A percentile compares a stretch with the other conserved stretches of the same genome.
Evolutionary conservation across 2,888 invertebrate genomes (phyloP).

Genomic region (Drosophila kambysellisi): DNA sequence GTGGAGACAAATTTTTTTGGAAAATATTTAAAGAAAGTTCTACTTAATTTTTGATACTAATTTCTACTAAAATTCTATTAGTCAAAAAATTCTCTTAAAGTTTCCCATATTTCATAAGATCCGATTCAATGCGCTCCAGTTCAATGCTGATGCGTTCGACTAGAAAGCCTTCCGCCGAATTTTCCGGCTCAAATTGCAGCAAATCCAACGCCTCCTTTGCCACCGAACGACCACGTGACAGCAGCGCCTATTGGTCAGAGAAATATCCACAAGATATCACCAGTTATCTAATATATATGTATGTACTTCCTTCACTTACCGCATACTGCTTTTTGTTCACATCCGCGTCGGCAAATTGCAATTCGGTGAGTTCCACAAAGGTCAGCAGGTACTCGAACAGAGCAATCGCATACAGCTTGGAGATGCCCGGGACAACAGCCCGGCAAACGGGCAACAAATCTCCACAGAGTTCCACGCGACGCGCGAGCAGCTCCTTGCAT

Average conservation of each 20-base stretch:
- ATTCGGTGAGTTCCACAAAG: slow-evolving; percentile 88
- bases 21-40: background rate
- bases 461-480: slow-evolving; percentile 89
- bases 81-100: slow-evolving; percentile 6
- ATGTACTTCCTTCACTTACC: slow-evolving; percentile 74
- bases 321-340: slow-evolving; percentile 87
- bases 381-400: slow-evolving; percentile 91
- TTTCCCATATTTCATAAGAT: slow-evolving; percentile 66
- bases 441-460: slow-evolving; percentile 89
- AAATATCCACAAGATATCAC: background rate
- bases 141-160: slow-evolving; percentile 78
- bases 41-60: background rate
- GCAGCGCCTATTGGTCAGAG: slow-evolving; percentile 47
- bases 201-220: slow-evolving; percentile 87
- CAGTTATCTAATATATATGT: too few relatives aligned
- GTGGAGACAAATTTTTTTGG: background rate
- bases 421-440: slow-evolving; percentile 87
- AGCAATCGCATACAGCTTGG: slow-evolving; percentile 88
- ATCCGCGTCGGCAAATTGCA: slow-evolving; percentile 87
- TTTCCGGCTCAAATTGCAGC: slow-evolving; percentile 89
- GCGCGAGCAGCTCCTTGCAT: slow-evolving; percentile 86
- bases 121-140: slow-evolving; percentile 77
- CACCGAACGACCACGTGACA: slow-evolving; percentile 87
- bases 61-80: background rate
- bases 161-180: slow-evolving; percentile 90